phyloP scores from a whole-genome alignment of 2,888 invertebrate species.

The Dusona sp. region DNA sequence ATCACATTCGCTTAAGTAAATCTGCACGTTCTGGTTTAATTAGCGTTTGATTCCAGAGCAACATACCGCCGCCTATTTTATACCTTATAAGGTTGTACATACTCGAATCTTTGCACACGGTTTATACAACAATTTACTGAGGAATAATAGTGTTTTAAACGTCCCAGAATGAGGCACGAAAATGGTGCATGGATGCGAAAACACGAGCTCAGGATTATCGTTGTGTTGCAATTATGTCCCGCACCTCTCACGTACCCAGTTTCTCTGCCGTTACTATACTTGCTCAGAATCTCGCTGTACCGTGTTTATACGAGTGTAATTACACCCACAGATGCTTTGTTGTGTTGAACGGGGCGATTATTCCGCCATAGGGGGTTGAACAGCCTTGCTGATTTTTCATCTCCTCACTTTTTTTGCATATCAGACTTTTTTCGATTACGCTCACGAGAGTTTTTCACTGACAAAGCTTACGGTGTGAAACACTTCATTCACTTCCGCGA shows the following conservation, averaged over 20 bases:
- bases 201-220: constrained; percentile 20
- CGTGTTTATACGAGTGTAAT: constrained; percentile 53
- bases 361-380: constrained; percentile 19
- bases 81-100: neutral
- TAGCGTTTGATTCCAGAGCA: constrained; percentile 19
- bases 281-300: constrained; percentile 38
- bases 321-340: constrained; percentile 41
- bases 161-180: constrained; percentile 20
- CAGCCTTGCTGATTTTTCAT: neutral
- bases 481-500: neutral
- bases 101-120: constrained; percentile 17
- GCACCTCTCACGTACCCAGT: constrained; percentile 26
- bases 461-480: too few species aligned
- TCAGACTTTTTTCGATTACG: neutral
- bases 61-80: constrained; percentile 27
- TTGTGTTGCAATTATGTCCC: constrained; percentile 27
- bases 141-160: constrained; percentile 56
- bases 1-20: too few species aligned
- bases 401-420: neutral
- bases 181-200: constrained; percentile 32
- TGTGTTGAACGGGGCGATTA: constrained; percentile 47
- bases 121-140: constrained; percentile 57
- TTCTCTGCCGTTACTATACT: constrained; percentile 41
- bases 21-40: constrained; percentile 11
- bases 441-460: neutral